Conservation (phyloP, 2,113 vertebrate genomes). For the Passer domesticus region DNA sequence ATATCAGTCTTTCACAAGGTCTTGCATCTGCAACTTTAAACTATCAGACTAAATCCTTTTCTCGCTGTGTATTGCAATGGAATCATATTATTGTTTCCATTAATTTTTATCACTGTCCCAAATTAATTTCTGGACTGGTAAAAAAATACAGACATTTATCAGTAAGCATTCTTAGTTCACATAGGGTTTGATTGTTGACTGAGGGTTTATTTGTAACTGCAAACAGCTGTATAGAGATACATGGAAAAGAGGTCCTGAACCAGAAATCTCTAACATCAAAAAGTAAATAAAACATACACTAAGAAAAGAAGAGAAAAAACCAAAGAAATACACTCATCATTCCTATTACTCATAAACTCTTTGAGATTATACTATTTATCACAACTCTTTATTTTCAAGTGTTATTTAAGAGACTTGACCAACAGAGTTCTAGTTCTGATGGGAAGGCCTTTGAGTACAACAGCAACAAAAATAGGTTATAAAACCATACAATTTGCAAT, state of each 20-base stretch:
- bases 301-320: background rate
- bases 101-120: background rate
- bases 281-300: background rate
- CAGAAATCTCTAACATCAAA: background rate
- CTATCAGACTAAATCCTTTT: background rate
- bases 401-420: background rate
- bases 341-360: background rate
- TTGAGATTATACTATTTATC: background rate
- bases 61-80: background rate
- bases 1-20: background rate
- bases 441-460: background rate
- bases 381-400: background rate
- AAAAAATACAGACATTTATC: background rate
- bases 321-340: background rate
- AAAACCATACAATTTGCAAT: background rate
- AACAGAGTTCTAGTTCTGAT: background rate
- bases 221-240: background rate
- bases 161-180: background rate
- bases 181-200: background rate
- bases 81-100: background rate
- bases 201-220: background rate
- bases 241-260: background rate
- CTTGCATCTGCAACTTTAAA: background rate
- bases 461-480: background rate
- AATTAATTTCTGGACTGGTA: background rate